Conservation (phyloP, 1,140 invertebrate genomes). For the Pollicipes pollicipes region DNA sequence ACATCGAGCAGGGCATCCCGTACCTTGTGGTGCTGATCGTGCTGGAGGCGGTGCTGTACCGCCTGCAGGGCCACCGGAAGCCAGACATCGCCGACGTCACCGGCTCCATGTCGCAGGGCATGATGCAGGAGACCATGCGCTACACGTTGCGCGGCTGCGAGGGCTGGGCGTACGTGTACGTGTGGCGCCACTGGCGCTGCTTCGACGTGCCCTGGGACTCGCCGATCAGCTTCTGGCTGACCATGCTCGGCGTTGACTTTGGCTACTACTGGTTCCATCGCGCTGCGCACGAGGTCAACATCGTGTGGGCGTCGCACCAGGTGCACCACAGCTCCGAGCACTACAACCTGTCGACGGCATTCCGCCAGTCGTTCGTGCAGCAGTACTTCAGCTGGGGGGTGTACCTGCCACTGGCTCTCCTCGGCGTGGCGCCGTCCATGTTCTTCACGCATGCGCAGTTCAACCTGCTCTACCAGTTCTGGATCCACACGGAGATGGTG, state of each 20-base stretch:
- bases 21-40: conserved; percentile 55
- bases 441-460: conserved; percentile 31
- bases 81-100: conserved; percentile 51
- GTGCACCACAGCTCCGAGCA: conserved; percentile 94
- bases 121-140: conserved; percentile 62
- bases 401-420: conserved; percentile 32
- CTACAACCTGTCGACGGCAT: conserved; percentile 73
- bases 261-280: conserved; percentile 2
- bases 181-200: too few relatives aligned
- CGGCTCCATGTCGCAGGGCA: conserved; percentile 56
- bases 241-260: conserved; percentile 1
- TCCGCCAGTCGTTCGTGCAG: conserved; percentile 64
- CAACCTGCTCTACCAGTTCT: conserved; percentile 33
- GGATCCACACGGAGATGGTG: conserved; percentile 34
- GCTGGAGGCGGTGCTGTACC: conserved; percentile 47
- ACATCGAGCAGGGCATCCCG: conserved; percentile 43
- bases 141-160: conserved; percentile 12
- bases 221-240: not conserved
- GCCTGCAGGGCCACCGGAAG: conserved; percentile 37
- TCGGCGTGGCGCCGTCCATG: too few relatives aligned
- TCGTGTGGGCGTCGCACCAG: conserved; percentile 87
- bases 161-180: too few relatives aligned
- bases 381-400: conserved; percentile 55
- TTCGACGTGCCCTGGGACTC: too few relatives aligned
- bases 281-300: conserved; percentile 42